Evolutionary conservation across 2,113 vertebrate genomes (phyloP).

Genomic region (Neodontobutis hainanensis): DNA sequence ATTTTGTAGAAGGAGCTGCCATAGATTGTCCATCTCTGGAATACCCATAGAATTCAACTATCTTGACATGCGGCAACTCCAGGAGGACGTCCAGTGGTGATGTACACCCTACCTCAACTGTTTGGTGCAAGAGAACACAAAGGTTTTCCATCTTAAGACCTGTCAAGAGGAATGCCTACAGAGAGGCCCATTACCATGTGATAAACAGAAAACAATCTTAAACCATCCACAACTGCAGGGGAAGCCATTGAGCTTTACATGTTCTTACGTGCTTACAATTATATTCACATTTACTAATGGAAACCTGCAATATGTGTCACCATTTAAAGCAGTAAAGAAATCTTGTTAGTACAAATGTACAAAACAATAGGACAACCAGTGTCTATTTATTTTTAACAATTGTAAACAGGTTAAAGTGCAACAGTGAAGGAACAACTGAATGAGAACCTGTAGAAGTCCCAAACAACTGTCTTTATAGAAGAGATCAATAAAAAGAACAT

Average conservation of each 20-base stretch:
- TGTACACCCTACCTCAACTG: conserved; percentile 38
- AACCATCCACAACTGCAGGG: conserved; percentile 26
- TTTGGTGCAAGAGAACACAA: conserved; percentile 35
- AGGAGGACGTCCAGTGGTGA: conserved; percentile 39
- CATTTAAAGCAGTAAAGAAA: too few species aligned
- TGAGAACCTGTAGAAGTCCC: too few species aligned
- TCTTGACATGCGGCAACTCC: conserved; percentile 40
- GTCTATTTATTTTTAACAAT: too few species aligned
- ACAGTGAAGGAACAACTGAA: too few species aligned
- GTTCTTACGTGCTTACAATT: conserved; percentile 13
- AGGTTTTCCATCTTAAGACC: conserved; percentile 27
- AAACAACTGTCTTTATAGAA: too few species aligned
- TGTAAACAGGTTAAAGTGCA: too few species aligned
- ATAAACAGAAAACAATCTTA: conserved; percentile 37
- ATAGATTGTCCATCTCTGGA: conserved; percentile 33
- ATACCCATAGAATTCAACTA: conserved; percentile 21
- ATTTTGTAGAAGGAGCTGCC: conserved; percentile 31
- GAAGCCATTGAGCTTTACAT: conserved; percentile 39
- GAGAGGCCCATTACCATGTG: conserved; percentile 37
- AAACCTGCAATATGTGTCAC: too few species aligned
- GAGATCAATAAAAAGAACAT: too few species aligned
- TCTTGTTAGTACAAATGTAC: too few species aligned
- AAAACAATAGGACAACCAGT: too few species aligned
- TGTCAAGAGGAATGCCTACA: conserved; percentile 40
- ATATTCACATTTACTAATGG: too few species aligned